A percentile compares a stretch with the other conserved stretches of the same genome.
phyloP scores from a whole-genome alignment of 2,888 invertebrate species.

The Heliconius ethilla region DNA sequence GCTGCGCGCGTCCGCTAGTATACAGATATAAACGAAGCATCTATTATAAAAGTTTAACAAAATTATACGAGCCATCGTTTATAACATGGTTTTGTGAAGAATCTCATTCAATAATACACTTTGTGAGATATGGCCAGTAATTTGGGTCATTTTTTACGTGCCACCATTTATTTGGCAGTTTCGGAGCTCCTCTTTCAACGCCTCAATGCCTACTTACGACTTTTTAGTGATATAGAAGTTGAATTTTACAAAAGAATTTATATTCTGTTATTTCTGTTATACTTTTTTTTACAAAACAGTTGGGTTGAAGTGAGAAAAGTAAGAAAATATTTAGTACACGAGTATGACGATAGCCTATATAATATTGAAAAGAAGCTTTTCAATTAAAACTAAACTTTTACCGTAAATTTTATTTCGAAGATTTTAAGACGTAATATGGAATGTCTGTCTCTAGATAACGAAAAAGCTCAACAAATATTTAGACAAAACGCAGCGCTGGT shows the following conservation, averaged over 20 bases:
- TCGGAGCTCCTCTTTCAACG: conserved; percentile 20
- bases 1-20: too few species aligned
- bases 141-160: conserved; percentile 28
- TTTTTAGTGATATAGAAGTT: conserved; percentile 15
- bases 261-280: not conserved
- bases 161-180: conserved; percentile 21
- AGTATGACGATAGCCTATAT: too few species aligned
- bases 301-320: not conserved
- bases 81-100: conserved; percentile 26
- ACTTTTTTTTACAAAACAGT: too few species aligned
- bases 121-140: conserved; percentile 24
- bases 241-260: not conserved
- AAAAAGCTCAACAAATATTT: too few species aligned
- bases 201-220: conserved; percentile 18
- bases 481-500: too few species aligned
- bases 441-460: too few species aligned
- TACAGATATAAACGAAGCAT: not conserved
- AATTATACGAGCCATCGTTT: conserved; percentile 30
- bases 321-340: not conserved
- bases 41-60: conserved; percentile 22
- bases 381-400: too few species aligned
- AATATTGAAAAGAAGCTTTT: too few species aligned
- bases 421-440: too few species aligned
- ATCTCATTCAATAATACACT: conserved; percentile 35
- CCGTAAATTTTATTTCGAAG: too few species aligned